Conservation (phyloP, 2,888 invertebrate species). For the Drosophila subquinaria region DNA sequence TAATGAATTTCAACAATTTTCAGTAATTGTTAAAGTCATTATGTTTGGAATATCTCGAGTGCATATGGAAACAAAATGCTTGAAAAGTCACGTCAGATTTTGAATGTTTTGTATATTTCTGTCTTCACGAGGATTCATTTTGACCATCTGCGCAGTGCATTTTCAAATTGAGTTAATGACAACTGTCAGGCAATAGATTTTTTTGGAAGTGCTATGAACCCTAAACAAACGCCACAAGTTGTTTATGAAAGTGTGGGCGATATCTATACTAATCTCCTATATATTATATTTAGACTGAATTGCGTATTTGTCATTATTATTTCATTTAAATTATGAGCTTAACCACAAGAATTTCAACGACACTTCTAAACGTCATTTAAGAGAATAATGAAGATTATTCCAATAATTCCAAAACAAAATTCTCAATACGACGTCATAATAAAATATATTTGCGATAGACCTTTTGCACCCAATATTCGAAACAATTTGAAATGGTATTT, state of each 20-base stretch:
- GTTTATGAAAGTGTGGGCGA: conserved; percentile 48
- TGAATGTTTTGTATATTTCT: conserved; percentile 27
- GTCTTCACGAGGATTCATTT: conserved; percentile 20
- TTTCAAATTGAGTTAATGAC: conserved; percentile 71
- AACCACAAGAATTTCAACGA: conserved; percentile 18
- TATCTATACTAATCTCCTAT: conserved; percentile 15
- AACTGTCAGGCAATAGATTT: conserved; percentile 59
- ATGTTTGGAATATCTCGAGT: conserved; percentile 25
- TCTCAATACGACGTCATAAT: neutral
- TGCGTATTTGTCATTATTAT: conserved; percentile 22
- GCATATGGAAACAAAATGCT: conserved; percentile 8
- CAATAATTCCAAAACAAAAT: conserved; percentile 24
- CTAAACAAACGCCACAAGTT: conserved; percentile 40
- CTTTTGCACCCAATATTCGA: conserved; percentile 14
- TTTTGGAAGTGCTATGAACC: conserved; percentile 47
- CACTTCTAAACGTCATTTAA: conserved; percentile 11
- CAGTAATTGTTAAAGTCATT: conserved; percentile 60
- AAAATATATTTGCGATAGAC: neutral
- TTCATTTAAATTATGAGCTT: conserved; percentile 14
- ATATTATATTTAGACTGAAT: conserved; percentile 1
- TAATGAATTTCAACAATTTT: conserved; percentile 31
- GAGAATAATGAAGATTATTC: neutral
- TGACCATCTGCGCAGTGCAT: conserved; percentile 68
- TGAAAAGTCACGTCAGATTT: conserved; percentile 31
- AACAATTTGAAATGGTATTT: conserved; percentile 4